Base-by-base conservation (phyloP, 2,113 vertebrate genomes). In the Scytalopus superciliaris region DNA sequence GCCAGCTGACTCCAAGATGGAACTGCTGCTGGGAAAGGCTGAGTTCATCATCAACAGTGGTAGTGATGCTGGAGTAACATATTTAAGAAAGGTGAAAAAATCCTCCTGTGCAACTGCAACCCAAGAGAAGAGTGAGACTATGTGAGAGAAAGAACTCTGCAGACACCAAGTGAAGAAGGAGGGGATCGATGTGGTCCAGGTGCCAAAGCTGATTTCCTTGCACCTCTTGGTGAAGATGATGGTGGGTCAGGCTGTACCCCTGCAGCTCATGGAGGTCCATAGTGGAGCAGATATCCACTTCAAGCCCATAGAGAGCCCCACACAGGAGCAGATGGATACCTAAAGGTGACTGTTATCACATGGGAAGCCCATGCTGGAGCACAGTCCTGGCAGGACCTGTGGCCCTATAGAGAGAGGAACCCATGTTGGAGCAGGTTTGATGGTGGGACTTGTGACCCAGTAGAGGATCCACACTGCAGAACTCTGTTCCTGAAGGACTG, bases 191-290 rank as follows among this genome's bases (percentile, higher is more conserved):
- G 14, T 57, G 52, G 6, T 49, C 11, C 42, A 73, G 59, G 7
- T 33, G 7, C 42, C 2, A 1, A 31, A 81, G 50, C 25, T 23
- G 42, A 57, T 22, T 37, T 35, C 28, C 22, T 17, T 37, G 42
- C 22, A 42, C 22, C 14, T 6, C 0, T 0, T 64, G 66, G 25
- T 31, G 67, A 64, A 42, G 31, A 25, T 14, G 15, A 11, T 7
- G 35, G 27, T 50, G 68, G 50, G 44, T 42, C 14, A 80, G 25
- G 16, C 30, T 87, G 30, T 37, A 9, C 9, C 12, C 23, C 4
- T 40, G 30, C 12, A 87, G 57, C 35, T 35, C 35, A 23, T 13
- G 67, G 50, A 42, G 21, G 12, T 27, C 67, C 59, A 33, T 4
- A 2, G 42, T 37, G 22, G 31, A 73, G 25, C 42, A 60, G 35